Percentiles rank a stretch among this genome's conserved stretches.
Evolutionary conservation across 2,888 invertebrate species (phyloP).

Genomic region (Drosophila differens): DNA sequence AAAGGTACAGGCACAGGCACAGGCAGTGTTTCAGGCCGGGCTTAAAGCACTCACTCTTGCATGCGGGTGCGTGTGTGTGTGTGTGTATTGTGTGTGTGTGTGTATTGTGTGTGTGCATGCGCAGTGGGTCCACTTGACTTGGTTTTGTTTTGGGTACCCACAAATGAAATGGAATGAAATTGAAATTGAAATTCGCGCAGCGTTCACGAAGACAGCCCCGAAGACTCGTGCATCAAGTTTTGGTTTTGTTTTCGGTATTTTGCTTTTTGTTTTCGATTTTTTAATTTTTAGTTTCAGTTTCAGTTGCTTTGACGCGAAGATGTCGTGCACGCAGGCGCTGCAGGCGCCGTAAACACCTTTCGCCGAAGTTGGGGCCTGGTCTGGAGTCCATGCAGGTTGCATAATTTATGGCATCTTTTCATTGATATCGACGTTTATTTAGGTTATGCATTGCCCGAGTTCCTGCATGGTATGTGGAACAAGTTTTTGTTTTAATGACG

Average conservation of each 20-base stretch:
- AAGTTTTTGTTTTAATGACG: conserved; percentile 43
- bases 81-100: neutral
- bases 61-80: neutral
- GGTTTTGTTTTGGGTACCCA: conserved; percentile 48
- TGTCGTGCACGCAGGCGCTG: conserved; percentile 43
- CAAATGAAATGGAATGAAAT: conserved; percentile 47
- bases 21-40: neutral
- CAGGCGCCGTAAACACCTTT: conserved; percentile 70
- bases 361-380: conserved; percentile 34
- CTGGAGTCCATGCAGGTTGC: conserved; percentile 61
- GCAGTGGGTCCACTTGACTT: conserved; percentile 59
- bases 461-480: conserved; percentile 29
- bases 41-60: conserved; percentile 1
- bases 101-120: conserved; percentile 22
- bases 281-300: conserved; percentile 18
- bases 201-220: conserved; percentile 59
- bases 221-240: conserved; percentile 18
- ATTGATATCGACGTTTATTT: conserved; percentile 73
- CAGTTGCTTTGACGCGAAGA: conserved; percentile 53
- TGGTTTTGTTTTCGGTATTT: conserved; percentile 20
- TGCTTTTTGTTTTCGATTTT: conserved; percentile 28
- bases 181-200: conserved; percentile 74
- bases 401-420: conserved; percentile 74
- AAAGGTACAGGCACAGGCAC: neutral
- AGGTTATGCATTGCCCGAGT: conserved; percentile 58